Evolutionary conservation across 2,888 invertebrate genomes (phyloP).

Genomic region (Liopterus haemorrhoidalis): DNA sequence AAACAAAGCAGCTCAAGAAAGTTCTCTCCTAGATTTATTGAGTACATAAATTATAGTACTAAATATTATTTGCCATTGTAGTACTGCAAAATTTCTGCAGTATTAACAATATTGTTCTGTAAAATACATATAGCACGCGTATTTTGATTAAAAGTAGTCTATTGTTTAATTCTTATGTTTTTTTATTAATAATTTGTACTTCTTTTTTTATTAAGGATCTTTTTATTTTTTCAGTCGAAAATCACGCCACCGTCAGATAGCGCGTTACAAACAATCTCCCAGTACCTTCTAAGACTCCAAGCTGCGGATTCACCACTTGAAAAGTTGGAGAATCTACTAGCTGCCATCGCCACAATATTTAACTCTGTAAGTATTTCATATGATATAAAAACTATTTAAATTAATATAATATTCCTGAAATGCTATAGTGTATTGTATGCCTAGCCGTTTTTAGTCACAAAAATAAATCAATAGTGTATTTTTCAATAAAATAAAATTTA

Average conservation of each 20-base stretch:
- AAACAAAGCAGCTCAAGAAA: too few relatives aligned
- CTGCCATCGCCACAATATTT: constrained; percentile 81
- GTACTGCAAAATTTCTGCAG: constrained; percentile 2
- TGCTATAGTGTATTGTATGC: too few relatives aligned
- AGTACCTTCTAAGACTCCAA: constrained; percentile 75
- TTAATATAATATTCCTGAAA: constrained; percentile 8
- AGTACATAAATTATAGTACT: neutral
- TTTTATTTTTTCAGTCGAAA: constrained; percentile 51
- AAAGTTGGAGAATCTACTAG: constrained; percentile 86
- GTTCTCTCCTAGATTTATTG: too few relatives aligned
- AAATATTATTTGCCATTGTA: neutral
- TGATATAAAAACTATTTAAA: constrained; percentile 24
- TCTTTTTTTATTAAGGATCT: constrained; percentile 10
- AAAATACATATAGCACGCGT: too few relatives aligned
- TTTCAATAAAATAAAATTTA: too few relatives aligned
- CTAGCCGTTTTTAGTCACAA: too few relatives aligned
- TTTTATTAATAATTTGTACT: constrained; percentile 2
- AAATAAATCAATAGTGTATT: too few relatives aligned
- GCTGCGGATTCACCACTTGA: constrained; percentile 88
- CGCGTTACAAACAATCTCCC: constrained; percentile 70
- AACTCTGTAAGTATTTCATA: constrained; percentile 63
- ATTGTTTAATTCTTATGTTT: constrained; percentile 1
- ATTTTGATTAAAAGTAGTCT: neutral
- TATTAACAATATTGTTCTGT: too few relatives aligned
- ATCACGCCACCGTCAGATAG: constrained; percentile 70